phyloP scores from a whole-genome alignment of 2,797 vertebrate species.

The Pyrrhura leucotis region DNA sequence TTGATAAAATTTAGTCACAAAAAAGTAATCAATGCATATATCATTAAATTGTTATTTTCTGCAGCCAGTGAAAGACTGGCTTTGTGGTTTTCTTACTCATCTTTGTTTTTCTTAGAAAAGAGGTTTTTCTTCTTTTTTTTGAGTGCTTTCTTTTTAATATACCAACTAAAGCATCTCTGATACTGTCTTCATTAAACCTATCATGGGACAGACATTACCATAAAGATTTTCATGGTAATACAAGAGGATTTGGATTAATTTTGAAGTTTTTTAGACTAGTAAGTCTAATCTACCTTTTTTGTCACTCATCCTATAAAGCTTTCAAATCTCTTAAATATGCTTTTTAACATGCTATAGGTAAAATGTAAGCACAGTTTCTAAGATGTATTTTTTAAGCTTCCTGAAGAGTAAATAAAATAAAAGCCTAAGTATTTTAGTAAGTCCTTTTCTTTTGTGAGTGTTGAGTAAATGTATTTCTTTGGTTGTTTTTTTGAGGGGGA shows the following conservation, averaged over 20 bases:
- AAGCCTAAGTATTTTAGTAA: neutral
- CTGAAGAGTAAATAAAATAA: neutral
- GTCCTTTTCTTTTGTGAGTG: neutral
- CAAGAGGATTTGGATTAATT: neutral
- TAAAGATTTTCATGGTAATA: neutral
- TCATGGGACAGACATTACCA: fast-evolving
- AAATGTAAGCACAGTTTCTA: neutral
- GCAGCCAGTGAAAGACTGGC: neutral
- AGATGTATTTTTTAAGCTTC: neutral
- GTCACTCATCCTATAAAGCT: neutral
- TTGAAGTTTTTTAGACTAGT: neutral
- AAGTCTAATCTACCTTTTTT: neutral
- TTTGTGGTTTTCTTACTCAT: neutral
- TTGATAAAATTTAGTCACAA: neutral
- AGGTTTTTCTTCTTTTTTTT: neutral
- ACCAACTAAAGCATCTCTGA: neutral
- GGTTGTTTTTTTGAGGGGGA: fast-evolving
- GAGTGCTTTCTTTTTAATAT: neutral
- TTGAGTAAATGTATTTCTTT: neutral
- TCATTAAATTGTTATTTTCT: neutral
- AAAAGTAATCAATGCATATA: neutral
- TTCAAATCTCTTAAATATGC: neutral
- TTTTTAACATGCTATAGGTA: neutral
- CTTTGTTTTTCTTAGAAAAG: neutral
- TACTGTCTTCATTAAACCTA: neutral